Evolutionary conservation across 2,113 vertebrate genomes (phyloP).

Genomic region (Heteronetta atricapilla): DNA sequence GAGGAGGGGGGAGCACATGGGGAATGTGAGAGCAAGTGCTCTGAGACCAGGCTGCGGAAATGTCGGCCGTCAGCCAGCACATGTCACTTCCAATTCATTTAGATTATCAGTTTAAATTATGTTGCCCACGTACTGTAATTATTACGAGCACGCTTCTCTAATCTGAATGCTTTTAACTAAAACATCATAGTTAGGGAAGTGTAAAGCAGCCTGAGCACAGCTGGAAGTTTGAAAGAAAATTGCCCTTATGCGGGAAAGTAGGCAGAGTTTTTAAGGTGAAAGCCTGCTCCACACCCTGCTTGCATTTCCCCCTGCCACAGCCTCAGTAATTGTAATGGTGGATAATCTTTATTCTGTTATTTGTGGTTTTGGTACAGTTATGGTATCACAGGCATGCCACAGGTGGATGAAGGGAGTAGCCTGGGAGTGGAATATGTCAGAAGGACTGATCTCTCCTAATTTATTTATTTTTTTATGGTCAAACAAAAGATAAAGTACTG

Average conservation of each 20-base stretch:
- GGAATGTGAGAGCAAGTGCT: background rate
- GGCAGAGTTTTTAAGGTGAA: background rate
- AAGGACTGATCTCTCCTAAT: background rate
- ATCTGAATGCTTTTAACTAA: slow-evolving; percentile 12
- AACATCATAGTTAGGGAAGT: slow-evolving; percentile 8
- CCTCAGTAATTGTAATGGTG: background rate
- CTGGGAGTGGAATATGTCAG: background rate
- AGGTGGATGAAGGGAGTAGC: background rate
- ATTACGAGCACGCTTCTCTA: slow-evolving; percentile 53
- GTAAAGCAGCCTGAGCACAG: background rate
- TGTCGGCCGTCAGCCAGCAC: background rate
- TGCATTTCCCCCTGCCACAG: background rate
- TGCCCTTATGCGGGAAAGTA: background rate
- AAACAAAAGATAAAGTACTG: background rate
- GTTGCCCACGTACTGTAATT: slow-evolving; percentile 44
- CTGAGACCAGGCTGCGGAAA: background rate
- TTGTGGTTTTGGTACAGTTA: background rate
- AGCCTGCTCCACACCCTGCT: background rate
- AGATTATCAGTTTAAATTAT: slow-evolving; percentile 60
- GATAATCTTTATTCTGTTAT: background rate
- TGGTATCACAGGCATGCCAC: background rate
- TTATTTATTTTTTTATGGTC: background rate
- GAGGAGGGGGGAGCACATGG: background rate
- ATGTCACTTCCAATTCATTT: slow-evolving; percentile 43
- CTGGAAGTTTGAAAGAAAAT: slow-evolving; percentile 36